phyloP scores from a whole-genome alignment of 2,888 invertebrate species.

The Oxyscelio sp. region DNA sequence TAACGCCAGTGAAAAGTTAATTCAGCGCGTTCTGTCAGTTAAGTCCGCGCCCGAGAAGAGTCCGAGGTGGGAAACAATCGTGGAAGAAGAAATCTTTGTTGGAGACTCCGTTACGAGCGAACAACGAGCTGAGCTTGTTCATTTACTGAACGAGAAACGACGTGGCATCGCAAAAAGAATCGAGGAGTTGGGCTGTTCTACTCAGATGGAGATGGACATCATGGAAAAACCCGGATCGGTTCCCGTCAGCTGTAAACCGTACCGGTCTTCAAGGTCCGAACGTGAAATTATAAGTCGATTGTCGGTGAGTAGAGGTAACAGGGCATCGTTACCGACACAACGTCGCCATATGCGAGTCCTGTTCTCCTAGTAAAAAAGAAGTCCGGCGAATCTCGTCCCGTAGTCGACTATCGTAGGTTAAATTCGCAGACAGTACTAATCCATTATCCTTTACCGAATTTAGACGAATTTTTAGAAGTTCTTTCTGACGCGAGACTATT shows the following conservation, averaged over 20 bases:
- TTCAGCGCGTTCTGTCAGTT: neutral
- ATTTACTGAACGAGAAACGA: neutral
- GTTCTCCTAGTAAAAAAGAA: neutral
- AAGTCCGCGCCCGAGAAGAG: neutral
- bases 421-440: constrained; percentile 1
- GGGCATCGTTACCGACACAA: neutral
- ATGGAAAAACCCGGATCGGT: neutral
- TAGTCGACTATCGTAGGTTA: neutral
- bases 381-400: neutral
- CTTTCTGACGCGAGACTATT: constrained; percentile 4
- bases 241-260: neutral
- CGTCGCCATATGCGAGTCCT: constrained; percentile 5
- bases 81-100: neutral
- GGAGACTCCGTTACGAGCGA: neutral
- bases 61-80: neutral
- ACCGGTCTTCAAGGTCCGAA: neutral
- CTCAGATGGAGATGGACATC: no score
- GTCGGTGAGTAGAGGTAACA: constrained; percentile 1
- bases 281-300: neutral
- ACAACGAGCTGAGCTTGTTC: constrained; percentile 40
- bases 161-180: neutral
- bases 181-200: constrained; percentile 4
- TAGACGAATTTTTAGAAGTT: neutral
- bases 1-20: no score
- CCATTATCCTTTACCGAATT: constrained; percentile 2